phyloP scores from a whole-genome alignment of 2,888 invertebrate species.

The Lacanobia wlatinum region DNA sequence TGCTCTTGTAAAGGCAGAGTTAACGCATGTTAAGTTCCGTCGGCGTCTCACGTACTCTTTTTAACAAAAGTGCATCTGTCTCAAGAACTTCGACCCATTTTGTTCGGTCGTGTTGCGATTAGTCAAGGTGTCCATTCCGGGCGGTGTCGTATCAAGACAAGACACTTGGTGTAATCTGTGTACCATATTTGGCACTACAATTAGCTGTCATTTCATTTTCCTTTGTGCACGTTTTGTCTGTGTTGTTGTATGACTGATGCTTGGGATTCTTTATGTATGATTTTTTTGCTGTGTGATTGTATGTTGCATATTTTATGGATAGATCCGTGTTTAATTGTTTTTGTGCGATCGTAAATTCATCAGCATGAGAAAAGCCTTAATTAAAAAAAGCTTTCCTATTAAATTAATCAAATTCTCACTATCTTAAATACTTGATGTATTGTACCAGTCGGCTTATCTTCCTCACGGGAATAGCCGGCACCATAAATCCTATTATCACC shows the following conservation, averaged over 20 bases:
- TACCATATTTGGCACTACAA: constrained; percentile 84
- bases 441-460: constrained; percentile 42
- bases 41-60: constrained; percentile 60
- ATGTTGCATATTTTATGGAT: not conserved
- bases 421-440: constrained; percentile 48
- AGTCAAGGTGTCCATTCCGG: constrained; percentile 87
- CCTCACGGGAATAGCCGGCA: constrained; percentile 30
- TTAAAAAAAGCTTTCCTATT: constrained; percentile 24
- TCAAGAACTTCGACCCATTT: constrained; percentile 77
- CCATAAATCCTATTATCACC: constrained; percentile 61
- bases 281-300: constrained; percentile 15
- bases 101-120: constrained; percentile 80
- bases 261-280: constrained; percentile 47
- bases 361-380: constrained; percentile 11
- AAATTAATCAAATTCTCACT: constrained; percentile 32
- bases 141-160: constrained; percentile 79
- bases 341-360: constrained; percentile 10
- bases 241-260: constrained; percentile 77
- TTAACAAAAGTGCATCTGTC: constrained; percentile 72
- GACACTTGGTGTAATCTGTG: constrained; percentile 83
- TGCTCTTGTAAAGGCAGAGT: constrained; percentile 49
- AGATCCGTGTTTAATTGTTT: not conserved
- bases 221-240: constrained; percentile 79
- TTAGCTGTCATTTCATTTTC: constrained; percentile 83
- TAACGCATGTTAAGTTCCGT: constrained; percentile 53